Evolutionary conservation across 2,888 invertebrate genomes (phyloP), one percentile per base, ranked within the genome.

Genomic region (Pandemis heparana): DNA sequence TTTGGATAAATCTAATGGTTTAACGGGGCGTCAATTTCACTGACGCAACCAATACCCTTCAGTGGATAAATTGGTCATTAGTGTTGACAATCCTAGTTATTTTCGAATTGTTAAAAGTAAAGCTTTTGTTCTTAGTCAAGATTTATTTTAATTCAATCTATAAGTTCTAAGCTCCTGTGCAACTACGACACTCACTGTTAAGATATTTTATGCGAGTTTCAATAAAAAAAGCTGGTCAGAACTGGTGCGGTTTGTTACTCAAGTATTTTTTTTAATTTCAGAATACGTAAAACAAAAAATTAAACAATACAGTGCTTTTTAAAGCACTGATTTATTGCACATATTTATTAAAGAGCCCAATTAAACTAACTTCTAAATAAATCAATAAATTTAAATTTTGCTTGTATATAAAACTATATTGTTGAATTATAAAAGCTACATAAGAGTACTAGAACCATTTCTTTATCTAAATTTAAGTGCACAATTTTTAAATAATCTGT

Each of bases 61-160:
- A 6, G 8, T 51, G n/a, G 5, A 5, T 5, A 16, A n/a, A n/a
- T n/a, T 51, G 8, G 4, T 51, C n/a, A n/a, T 51, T 51, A 8
- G 51, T 7, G 9, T 2, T 7, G 46, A 48, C 16, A 53, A 8
- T n/a, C 14, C 14, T 48, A 43, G 12, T 43, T 12, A 43, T 43
- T 43, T 43, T 43, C 43, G 12, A 18, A 12, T 56, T 12, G 23
- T 23, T 12, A 23, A 53, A 56, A 56, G 23, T 56, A 23, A 53
- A 56, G 56, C 56, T 56, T 41, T 56, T 56, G 56, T 56, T 56
- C 56, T 56, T 32, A 56, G 56, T 56, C 23, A 56, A 3, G 23
- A 10, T 23, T 53, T 56, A 56, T 12, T 56, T 56, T 12, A 56
- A 56, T 23, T 53, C 12, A 53, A 56, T 10, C 23, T 23, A 56